Conservation (phyloP, 2,888 invertebrate species). For the Lasioglossum morio region DNA sequence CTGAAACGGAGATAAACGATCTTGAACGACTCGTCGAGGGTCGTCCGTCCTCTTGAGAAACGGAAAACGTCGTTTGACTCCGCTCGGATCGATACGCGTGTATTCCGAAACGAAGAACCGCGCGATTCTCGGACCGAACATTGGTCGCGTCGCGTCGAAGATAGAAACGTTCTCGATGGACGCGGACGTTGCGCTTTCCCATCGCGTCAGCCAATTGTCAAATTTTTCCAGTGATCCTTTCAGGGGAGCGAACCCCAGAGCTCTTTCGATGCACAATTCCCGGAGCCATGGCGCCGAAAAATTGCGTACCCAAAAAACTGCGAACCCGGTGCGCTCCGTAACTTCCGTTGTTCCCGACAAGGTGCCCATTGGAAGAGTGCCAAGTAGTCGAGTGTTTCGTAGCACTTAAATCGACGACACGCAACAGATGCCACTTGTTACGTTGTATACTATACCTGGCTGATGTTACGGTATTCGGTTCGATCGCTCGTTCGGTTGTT, state of each 20-base stretch:
- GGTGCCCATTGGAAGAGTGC: conserved; percentile 82
- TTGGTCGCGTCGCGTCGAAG: neutral
- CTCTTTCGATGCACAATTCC: neutral
- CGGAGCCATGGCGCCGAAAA: conserved; percentile 17
- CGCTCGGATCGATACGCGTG: conserved; percentile 1
- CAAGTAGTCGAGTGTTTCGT: conserved; percentile 80
- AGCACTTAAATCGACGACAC: conserved; percentile 76
- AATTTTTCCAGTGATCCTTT: neutral
- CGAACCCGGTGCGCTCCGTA: conserved; percentile 41
- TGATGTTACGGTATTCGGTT: conserved; percentile 14
- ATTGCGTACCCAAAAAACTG: conserved; percentile 14
- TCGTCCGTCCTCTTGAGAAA: neutral
- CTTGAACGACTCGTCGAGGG: neutral
- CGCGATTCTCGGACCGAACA: neutral
- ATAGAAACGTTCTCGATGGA: neutral
- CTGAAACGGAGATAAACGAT: neutral
- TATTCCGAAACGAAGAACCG: neutral
- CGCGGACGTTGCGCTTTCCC: neutral
- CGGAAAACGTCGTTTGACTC: neutral
- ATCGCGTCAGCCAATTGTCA: neutral
- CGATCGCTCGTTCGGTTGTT: conserved; percentile 2
- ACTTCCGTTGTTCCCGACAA: conserved; percentile 76
- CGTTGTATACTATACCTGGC: conserved; percentile 65
- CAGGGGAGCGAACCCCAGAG: neutral
- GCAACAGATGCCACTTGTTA: conserved; percentile 84